Base-by-base conservation (phyloP, 2,797 vertebrate genomes). In the Crenuchus spilurus region DNA sequence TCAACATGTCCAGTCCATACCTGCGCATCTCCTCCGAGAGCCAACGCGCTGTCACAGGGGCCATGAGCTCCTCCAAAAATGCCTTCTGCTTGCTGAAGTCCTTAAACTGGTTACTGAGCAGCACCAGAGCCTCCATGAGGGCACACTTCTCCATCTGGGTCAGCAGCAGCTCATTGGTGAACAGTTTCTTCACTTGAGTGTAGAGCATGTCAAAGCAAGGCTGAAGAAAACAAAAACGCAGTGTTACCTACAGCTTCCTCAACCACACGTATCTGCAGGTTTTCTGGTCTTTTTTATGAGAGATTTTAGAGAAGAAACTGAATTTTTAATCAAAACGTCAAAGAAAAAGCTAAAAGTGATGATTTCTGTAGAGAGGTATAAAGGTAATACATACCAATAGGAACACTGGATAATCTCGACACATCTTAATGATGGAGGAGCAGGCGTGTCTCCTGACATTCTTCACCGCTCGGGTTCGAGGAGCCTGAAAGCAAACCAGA, bases 31-130 rank as follows among this genome's bases (percentile, higher is more conserved):
- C 95, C 3, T 95, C 92, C 1, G 97, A 97, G 20, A 96, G 94
- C 97, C 97, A 99, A 30, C 95, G 88, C 39, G 87, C 82, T 13
- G 93, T 86, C 72, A 98, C 91, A 0, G 95, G 89, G 26, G 90
- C 91, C 92, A 97, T 89, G 46, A 99, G 92, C 80, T 99, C 96
- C 63, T 95, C 94, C 35, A 99, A 85, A 87, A 99, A 98, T 55
- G 84, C 89, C 54, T 95, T 95, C 88, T 99, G 97, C 76, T 94
- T 94, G 63, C 90, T 90, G 10, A 94, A 99, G 88, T 96, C 94
- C 87, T 98, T 97, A 82, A 99, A 97, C 37, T 98, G 95, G 88
- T 99, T 99, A 83, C 96, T 98, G 88, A 97, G 93, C 76, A 99
- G 94, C 79, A 99, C 95, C 35, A 99, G 89, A 5, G 95, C 94